phyloP scores from a whole-genome alignment of 1,140 invertebrate genomes.

The Orchesella cincta region DNA sequence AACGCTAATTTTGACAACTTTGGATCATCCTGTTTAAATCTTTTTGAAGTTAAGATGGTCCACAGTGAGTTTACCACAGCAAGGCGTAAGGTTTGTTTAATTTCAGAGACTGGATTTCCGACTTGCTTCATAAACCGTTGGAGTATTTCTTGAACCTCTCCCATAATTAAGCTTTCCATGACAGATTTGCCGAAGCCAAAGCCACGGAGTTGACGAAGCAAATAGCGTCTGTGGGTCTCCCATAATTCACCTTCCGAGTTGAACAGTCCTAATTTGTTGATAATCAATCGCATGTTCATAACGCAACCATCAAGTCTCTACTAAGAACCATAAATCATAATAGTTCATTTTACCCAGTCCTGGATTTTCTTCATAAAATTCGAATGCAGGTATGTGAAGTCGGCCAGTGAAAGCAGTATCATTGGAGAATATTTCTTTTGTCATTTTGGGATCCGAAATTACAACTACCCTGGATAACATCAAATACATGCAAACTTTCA shows the following conservation, averaged over 20 bases:
- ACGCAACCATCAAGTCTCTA: too few relatives aligned
- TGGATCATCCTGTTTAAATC: conserved; percentile 29
- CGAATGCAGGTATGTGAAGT: background rate
- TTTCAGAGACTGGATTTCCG: background rate
- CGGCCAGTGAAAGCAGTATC: background rate
- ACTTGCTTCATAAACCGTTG: background rate
- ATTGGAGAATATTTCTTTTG: conserved; percentile 2
- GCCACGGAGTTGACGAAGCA: background rate
- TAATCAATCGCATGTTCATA: too few relatives aligned
- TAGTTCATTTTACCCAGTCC: too few relatives aligned
- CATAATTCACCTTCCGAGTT: too few relatives aligned
- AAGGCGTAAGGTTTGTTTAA: background rate
- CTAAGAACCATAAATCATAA: too few relatives aligned
- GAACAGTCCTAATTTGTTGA: too few relatives aligned
- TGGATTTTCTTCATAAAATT: background rate
- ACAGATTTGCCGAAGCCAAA: background rate
- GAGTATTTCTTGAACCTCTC: background rate
- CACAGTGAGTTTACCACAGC: conserved; percentile 28
- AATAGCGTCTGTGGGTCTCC: background rate
- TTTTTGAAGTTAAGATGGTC: background rate
- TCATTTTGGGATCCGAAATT: background rate
- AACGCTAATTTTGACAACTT: background rate
- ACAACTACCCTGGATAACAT: background rate
- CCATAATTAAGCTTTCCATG: background rate
- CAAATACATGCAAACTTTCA: too few relatives aligned